Percentiles rank a stretch among this genome's conserved stretches.
Evolutionary conservation across 2,797 vertebrate species (phyloP).

Genomic region (Margarornis squamiger): DNA sequence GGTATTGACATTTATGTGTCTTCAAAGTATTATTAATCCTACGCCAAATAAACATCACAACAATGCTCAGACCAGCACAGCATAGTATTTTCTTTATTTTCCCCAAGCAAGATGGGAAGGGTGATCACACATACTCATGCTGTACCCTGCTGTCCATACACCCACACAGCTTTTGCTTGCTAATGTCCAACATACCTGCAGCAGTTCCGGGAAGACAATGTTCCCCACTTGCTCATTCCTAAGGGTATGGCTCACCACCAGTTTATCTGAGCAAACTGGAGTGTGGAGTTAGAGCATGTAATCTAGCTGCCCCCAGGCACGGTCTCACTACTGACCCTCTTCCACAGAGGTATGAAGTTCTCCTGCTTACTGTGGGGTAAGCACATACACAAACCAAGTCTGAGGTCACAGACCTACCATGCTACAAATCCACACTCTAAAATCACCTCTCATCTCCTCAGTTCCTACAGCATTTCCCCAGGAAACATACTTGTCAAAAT

Average conservation of each 20-base stretch:
- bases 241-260: conserved; percentile 15
- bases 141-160: background rate
- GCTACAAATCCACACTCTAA: background rate
- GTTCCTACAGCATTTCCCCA: background rate
- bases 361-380: background rate
- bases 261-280: background rate
- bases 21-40: background rate
- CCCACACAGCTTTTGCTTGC: background rate
- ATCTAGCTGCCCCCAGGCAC: background rate
- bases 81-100: background rate
- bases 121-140: background rate
- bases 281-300: background rate
- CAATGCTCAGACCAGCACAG: background rate
- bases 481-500: background rate
- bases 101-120: background rate
- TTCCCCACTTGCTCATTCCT: conserved; percentile 13
- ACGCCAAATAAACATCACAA: background rate
- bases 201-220: background rate
- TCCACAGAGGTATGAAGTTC: background rate
- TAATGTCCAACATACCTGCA: background rate
- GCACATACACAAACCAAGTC: background rate
- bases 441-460: background rate
- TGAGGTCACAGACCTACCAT: background rate
- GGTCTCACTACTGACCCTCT: background rate
- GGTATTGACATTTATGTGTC: background rate